phyloP scores from a whole-genome alignment of 2,797 vertebrate species.

The Loris lydekkerianus region DNA sequence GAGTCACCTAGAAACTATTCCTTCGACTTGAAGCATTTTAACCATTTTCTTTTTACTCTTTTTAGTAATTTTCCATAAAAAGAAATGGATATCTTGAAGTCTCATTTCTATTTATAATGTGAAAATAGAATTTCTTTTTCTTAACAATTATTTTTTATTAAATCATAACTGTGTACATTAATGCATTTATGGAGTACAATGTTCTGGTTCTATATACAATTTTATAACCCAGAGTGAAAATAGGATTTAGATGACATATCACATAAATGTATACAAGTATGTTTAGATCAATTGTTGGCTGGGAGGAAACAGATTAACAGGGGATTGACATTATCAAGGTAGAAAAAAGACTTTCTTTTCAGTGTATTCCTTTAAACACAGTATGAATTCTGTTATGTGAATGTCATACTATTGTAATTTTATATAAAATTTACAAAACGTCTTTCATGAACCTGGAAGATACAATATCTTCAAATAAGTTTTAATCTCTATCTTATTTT shows the following conservation, averaged over 20 bases:
- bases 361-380: not conserved
- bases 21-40: not conserved
- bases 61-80: not conserved
- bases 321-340: not conserved
- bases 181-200: no score
- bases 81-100: constrained; percentile 12
- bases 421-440: not conserved
- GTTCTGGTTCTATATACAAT: no score
- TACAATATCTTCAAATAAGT: constrained; percentile 12
- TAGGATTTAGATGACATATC: not conserved
- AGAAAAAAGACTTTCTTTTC: not conserved
- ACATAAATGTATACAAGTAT: not conserved
- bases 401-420: constrained; percentile 2
- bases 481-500: not conserved
- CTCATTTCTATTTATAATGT: constrained; percentile 6
- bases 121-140: constrained; percentile 5
- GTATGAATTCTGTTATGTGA: not conserved
- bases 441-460: constrained; percentile 19
- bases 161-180: no score
- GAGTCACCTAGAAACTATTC: not conserved
- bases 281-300: not conserved
- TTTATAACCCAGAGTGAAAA: not conserved
- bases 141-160: no score
- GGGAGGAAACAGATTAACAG: not conserved
- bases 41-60: not conserved